Evolutionary conservation across 2,113 vertebrate species (phyloP).

Genomic region (Menidia beryllina): DNA sequence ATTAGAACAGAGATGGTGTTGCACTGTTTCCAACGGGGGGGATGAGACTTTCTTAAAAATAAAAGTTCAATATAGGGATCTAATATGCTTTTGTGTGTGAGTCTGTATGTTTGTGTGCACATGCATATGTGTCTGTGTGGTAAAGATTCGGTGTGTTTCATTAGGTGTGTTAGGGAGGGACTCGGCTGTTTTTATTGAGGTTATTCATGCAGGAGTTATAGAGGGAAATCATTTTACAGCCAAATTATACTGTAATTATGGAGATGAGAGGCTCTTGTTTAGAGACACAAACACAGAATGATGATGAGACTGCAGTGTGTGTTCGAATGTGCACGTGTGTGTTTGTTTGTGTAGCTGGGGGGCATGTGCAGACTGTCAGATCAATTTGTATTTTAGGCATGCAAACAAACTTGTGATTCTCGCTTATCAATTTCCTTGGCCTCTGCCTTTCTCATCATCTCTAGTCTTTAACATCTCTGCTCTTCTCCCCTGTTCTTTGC

Average conservation of each 20-base stretch:
- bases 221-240: conserved; percentile 76
- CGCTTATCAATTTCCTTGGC: conserved; percentile 48
- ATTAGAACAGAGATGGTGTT: conserved; percentile 30
- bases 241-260: conserved; percentile 80
- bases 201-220: conserved; percentile 76
- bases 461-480: conserved; percentile 15
- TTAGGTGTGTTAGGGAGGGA: conserved; percentile 31
- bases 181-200: conserved; percentile 69
- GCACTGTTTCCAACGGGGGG: not conserved
- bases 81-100: conserved; percentile 8
- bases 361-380: conserved; percentile 55
- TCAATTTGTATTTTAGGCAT: conserved; percentile 57
- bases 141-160: conserved; percentile 12
- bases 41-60: conserved; percentile 11
- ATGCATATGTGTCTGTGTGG: conserved; percentile 25
- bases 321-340: conserved; percentile 29
- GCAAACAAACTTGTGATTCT: conserved; percentile 67
- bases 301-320: conserved; percentile 52
- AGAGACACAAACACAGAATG: conserved; percentile 69
- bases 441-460: conserved; percentile 19
- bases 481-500: conserved; percentile 6
- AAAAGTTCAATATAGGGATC: not conserved
- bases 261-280: conserved; percentile 78
- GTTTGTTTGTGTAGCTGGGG: conserved; percentile 39
- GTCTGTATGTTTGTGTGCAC: not conserved